These are phyloP conservation scores for Pitangus sulphuratus DNA, from an alignment of 2,797 vertebrate species.

Conservation along the genomic window DNA sequence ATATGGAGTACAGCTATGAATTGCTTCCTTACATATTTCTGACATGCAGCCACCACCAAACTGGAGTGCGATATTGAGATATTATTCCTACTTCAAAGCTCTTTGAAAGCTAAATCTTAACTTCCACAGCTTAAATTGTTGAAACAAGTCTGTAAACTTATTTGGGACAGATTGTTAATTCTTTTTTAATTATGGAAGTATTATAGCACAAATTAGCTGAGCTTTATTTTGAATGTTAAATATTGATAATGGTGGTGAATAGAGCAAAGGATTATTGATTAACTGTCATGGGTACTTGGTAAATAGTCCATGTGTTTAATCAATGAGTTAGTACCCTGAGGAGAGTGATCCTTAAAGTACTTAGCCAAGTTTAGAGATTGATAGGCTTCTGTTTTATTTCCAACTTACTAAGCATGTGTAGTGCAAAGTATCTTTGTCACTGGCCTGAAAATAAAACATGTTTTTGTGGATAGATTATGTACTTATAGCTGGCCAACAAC, in stretches of 20 bases:
- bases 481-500: conserved; percentile 4
- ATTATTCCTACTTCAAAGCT: neutral
- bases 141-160: neutral
- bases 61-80: neutral
- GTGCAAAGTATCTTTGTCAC: neutral
- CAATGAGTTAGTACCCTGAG: neutral
- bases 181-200: neutral
- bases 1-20: neutral
- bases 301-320: conserved; percentile 2
- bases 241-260: neutral
- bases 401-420: neutral
- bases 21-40: neutral
- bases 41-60: neutral
- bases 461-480: neutral
- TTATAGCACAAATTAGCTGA: neutral
- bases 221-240: conserved; percentile 10
- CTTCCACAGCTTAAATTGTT: neutral
- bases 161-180: neutral
- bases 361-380: neutral
- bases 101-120: neutral
- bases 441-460: neutral
- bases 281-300: neutral
- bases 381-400: conserved; percentile 10
- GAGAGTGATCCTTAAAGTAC: neutral
- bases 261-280: conserved; percentile 29